Base-by-base conservation (phyloP, 53 echinoderm and acorn worm species). In the Henricia sp. region DNA sequence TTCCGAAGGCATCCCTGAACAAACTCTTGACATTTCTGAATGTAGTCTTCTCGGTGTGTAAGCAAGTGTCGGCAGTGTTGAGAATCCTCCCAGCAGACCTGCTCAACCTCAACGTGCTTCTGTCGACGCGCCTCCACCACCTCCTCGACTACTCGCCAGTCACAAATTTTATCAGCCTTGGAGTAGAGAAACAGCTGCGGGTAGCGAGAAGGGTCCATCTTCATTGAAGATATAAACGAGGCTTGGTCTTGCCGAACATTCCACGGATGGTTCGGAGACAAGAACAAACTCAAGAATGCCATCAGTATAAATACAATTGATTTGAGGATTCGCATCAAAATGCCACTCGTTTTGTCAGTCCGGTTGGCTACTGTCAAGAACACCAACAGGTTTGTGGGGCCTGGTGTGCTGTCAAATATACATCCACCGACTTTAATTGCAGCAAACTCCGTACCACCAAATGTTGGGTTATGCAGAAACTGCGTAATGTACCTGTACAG, bases 121-220 rank as follows among this genome's bases (percentile, higher is more conserved):
- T 80, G 70, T 3, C 80, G 52, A 14, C 89, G 88, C 55, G 82
- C 88, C 71, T 89, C 91, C 55, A 97, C 90, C 37, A 88, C 72
- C 32, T 74, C 88, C 38, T 94, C 92, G 25, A 97, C 67, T 16
- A 13, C 43, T 38, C 52, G 50, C 69, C 76, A 94, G 11, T 88
- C 75, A 46, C 91, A 82, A 23, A 95, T 29, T 9, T 37, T 41
- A 50, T 97, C 97, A 28, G 68, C 69, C 64, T 90, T 92, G 13
- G 97, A 97, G 74, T 97, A 94, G 16, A 97, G 72, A 50, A 84
- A 92, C 52, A 95, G 88, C 58, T 90, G 92, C 3, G 97, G 97
- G 40, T 71, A 92, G 17, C 69, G 68, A 13, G 90, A 65, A 0
- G 55, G 87, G 75, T 91, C 94, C 5, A 53, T 38, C 13, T 86